A percentile compares a stretch with the other conserved stretches of the same genome.
Conservation (phyloP, 1,140 invertebrate genomes). For the Diabrotica undecimpunctata region DNA sequence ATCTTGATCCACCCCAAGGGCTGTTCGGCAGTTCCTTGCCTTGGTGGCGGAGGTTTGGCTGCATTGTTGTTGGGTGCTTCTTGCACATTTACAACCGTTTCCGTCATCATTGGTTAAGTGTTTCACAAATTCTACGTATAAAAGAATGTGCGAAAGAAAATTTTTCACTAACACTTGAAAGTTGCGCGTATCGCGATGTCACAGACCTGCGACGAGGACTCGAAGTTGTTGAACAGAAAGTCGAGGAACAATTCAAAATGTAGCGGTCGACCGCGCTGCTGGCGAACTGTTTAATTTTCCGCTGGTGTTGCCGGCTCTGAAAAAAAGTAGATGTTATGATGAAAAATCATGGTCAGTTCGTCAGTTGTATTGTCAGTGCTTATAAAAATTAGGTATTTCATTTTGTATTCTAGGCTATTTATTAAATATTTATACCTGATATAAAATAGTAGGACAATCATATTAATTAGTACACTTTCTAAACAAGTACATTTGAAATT, state of each 20-base stretch:
- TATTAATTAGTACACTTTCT: no score
- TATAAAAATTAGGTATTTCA: no score
- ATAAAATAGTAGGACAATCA: no score
- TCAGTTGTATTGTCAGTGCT: no score
- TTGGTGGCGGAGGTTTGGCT: conserved; percentile 35
- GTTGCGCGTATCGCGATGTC: not conserved
- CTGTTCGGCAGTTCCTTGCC: conserved; percentile 42
- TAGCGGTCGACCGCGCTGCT: conserved; percentile 12
- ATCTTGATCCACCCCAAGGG: conserved; percentile 56
- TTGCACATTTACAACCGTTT: conserved; percentile 63
- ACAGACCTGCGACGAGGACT: not conserved
- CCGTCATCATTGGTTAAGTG: conserved; percentile 56
- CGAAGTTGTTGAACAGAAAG: not conserved
- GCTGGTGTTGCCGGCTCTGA: no score
- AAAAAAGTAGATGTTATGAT: no score
- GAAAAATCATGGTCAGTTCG: no score
- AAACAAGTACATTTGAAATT: no score
- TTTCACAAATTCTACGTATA: conserved; percentile 5
- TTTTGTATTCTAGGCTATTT: no score
- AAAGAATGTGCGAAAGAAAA: not conserved
- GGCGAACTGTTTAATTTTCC: not conserved
- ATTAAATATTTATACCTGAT: no score
- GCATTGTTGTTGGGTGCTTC: conserved; percentile 52
- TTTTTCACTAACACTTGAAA: not conserved
- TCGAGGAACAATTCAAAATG: conserved; percentile 14